Base-by-base conservation (phyloP, 2,113 vertebrate genomes). In the Malaclemys terrapin region DNA sequence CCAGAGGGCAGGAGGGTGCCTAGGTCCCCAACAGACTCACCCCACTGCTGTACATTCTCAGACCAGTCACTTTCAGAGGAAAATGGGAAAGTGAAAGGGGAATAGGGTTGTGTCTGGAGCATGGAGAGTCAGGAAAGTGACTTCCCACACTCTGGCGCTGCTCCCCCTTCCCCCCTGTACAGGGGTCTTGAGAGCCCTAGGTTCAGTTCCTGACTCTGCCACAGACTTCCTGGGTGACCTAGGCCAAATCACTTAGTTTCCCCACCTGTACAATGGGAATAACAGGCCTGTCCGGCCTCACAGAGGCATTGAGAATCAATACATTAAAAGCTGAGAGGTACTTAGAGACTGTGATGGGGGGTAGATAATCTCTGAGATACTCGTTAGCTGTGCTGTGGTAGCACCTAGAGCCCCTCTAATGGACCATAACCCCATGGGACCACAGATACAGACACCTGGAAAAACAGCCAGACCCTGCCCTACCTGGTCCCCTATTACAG, bases 51-150 rank as follows among this genome's bases (percentile, higher is more conserved):
- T 11, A 12, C 57, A 62, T 31, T 62, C 57, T 14, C 57, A 62
- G 57, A 13, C 27, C 62, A 65, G 62, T 35, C 6, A 3, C 62
- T 65, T 16, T 65, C 62, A 35, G 31, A 35, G 13, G 31, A 65
- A 65, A 69, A 69, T 4, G 8, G 35, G 35, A 31, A 65, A 16
- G 27, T 31, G 59, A 62, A 62, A 31, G 29, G 59, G 31, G 17
- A 12, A 35, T 8, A 1, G 1, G 10, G n/a, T 20, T 42, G 24
- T 2, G 8, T 1, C 1, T 0, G 10, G 27, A 20, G n/a, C 82
- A n/a, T 2, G 3, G 10, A 3, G 10, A 2, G 12, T 9, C 7
- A 6, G n/a, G 27, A n/a, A 31, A 54, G 5, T 0, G 45, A 56
- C 79, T 16, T 25, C 62, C 80, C 4, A 2, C 4, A 8, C 22